A percentile compares a stretch with the other conserved stretches of the same genome.
Conservation (phyloP, 2,797 vertebrate genomes). For the Crypturellus tataupa region DNA sequence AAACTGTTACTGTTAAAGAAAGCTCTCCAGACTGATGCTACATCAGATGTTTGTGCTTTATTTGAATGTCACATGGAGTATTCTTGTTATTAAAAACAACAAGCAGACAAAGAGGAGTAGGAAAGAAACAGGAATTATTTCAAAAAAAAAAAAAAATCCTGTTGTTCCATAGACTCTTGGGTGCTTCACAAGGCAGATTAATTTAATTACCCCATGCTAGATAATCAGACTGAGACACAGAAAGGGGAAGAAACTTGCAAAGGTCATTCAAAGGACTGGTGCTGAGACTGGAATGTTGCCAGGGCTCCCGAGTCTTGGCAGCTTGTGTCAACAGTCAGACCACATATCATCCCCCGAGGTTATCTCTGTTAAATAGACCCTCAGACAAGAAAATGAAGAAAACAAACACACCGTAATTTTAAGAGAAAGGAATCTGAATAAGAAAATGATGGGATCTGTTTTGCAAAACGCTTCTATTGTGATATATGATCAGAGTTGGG, state of each 20-base stretch:
- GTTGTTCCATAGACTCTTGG: not conserved
- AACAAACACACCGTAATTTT: not conserved
- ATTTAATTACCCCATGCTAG: not conserved
- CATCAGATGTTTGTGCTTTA: not conserved
- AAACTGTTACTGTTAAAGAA: not conserved
- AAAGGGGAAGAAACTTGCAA: not conserved
- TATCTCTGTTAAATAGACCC: not conserved
- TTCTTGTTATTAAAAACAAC: not conserved
- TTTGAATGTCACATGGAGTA: not conserved
- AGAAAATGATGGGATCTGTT: not conserved
- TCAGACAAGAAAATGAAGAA: not conserved
- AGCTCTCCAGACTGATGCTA: not conserved
- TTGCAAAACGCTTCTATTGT: not conserved
- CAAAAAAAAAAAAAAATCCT: not conserved
- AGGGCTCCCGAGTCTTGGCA: not conserved
- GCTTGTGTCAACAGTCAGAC: not conserved
- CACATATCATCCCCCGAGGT: not conserved
- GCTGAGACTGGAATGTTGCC: not conserved
- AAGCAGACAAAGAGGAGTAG: not conserved
- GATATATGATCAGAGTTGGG: not conserved
- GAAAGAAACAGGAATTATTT: not conserved
- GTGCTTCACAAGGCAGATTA: not conserved
- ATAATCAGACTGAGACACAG: not conserved
- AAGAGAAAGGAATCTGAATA: not conserved
- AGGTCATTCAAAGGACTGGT: not conserved